Conservation (phyloP, 1,140 invertebrate genomes). For the Tenebrio molitor region DNA sequence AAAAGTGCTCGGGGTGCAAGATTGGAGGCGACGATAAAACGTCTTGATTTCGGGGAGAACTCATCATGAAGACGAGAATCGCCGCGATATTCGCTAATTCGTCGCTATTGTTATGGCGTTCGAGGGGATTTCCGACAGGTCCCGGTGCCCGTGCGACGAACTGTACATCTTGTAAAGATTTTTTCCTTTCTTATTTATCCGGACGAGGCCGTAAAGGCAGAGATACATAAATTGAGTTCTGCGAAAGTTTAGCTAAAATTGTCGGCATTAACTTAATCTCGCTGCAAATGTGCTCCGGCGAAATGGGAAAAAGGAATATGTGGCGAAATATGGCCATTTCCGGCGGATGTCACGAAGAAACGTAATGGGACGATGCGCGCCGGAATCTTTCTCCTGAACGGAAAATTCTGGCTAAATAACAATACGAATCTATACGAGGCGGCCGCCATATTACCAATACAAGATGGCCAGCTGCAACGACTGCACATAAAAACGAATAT, state of each 20-base stretch:
- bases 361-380: conserved; percentile 47
- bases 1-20: conserved; percentile 21
- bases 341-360: conserved; percentile 52
- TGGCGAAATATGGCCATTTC: conserved; percentile 53
- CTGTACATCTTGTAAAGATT: no score
- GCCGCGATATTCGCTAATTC: conserved; percentile 30
- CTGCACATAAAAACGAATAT: no score
- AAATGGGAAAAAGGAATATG: conserved; percentile 52
- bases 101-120: conserved; percentile 1
- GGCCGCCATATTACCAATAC: no score
- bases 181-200: not conserved
- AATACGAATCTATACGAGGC: conserved; percentile 48
- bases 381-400: conserved; percentile 46
- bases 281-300: conserved; percentile 45
- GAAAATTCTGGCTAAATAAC: conserved; percentile 46
- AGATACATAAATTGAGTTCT: conserved; percentile 43
- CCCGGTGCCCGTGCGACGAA: no score
- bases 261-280: conserved; percentile 53
- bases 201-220: not conserved
- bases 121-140: not conserved
- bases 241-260: conserved; percentile 53
- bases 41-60: conserved; percentile 21
- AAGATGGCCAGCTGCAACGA: no score
- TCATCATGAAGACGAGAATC: conserved; percentile 15
- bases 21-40: conserved; percentile 23